Evolutionary conservation across 2,888 invertebrate genomes (phyloP).

Genomic region (Oligia strigilis): DNA sequence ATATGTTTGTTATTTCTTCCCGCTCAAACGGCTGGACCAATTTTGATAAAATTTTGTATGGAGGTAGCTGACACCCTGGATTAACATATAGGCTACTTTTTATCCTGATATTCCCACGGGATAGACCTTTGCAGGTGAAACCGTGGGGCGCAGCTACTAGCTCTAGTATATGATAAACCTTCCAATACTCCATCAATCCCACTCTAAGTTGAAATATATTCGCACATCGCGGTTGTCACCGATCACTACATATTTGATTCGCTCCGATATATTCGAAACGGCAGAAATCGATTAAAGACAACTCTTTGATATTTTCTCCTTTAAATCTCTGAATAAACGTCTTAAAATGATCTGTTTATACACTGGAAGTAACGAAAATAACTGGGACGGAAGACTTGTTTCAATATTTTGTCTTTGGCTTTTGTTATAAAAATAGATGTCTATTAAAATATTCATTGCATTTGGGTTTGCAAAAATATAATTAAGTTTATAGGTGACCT

Average conservation of each 20-base stretch:
- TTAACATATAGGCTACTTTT: no score
- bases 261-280: conserved; percentile 49
- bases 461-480: neutral
- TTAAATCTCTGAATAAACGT: conserved; percentile 51
- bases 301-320: conserved; percentile 54
- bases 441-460: conserved; percentile 7
- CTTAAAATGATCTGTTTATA: conserved; percentile 48
- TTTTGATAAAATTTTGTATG: no score
- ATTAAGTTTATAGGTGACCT: neutral
- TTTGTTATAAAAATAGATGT: conserved; percentile 17
- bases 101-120: no score
- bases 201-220: conserved; percentile 41
- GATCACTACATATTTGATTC: conserved; percentile 59
- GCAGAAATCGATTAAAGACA: conserved; percentile 55
- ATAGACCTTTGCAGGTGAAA: no score
- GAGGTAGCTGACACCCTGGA: no score
- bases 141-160: no score
- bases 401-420: conserved; percentile 28
- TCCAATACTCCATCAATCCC: neutral
- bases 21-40: no score
- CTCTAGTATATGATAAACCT: neutral
- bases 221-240: conserved; percentile 44
- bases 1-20: no score
- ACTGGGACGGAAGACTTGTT: conserved; percentile 22
- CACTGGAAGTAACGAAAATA: conserved; percentile 40